Conservation (phyloP, 2,113 vertebrate species). For the Onychorhynchus coronatus region DNA sequence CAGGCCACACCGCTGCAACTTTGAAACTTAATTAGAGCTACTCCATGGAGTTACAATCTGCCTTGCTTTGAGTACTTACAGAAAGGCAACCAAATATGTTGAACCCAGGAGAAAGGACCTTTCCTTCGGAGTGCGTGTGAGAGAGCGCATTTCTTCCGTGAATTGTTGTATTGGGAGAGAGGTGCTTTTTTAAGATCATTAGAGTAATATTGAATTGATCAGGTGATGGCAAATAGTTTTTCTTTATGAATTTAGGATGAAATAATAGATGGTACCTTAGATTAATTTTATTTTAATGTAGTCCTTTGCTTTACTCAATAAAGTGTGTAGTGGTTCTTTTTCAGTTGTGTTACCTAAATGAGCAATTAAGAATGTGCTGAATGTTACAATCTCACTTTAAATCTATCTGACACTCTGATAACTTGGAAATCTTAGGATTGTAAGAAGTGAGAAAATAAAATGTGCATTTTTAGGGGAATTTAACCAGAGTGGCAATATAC, state of each 20-base stretch:
- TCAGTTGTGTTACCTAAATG: not conserved
- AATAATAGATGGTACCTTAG: not conserved
- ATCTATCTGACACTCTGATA: not conserved
- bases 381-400: not conserved
- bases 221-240: not conserved
- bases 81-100: not conserved
- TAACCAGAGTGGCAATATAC: not conserved
- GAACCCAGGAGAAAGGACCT: not conserved
- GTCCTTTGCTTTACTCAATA: not conserved
- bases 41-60: not conserved
- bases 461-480: not conserved
- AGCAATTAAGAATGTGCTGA: not conserved
- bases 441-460: not conserved
- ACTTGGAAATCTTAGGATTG: not conserved
- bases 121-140: not conserved
- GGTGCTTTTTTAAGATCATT: not conserved
- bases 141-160: accelerated
- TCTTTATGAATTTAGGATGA: not conserved
- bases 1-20: not conserved
- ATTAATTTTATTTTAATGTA: not conserved
- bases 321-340: not conserved
- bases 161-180: not conserved
- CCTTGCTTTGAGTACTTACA: not conserved
- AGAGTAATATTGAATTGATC: not conserved
- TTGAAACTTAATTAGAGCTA: not conserved